Evolutionary conservation across 2,888 invertebrate genomes (phyloP), one percentile per base, ranked within the genome.

Genomic region (Conistra vaccinii): DNA sequence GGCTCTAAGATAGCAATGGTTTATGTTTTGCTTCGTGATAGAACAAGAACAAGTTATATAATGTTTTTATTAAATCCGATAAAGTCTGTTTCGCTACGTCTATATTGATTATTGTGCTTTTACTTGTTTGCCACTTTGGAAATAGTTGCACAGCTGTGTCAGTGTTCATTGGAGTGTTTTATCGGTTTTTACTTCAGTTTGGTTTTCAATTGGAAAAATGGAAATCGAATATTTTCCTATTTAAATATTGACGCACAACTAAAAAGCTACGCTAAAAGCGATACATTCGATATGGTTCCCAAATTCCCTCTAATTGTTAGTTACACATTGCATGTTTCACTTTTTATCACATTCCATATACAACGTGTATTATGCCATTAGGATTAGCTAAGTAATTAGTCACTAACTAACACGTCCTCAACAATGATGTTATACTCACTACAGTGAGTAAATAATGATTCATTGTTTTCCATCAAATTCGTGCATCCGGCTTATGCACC

Each of bases 51-150:
- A 78, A 66, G 60, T 73, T 63, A 32, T 69, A 55, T 67, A 69
- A 78, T 61, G 78, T 79, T 83, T 82, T 73, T 82, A 78, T 71
- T 78, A 74, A 66, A 78, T 71, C 83, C 69, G 73, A 70, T 73
- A 68, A 81, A 53, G 78, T 69, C 81, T 62, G 26, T 48, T 77
- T 61, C 26, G 55, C 45, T 69, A 81, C 61, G 62, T 77, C 81
- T 81, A 39, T 81, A 81, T 78, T 82, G 73, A 78, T 68, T 60
- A 48, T 80, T 66, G 57, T 75, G 48, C n/a, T 57, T 76, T 68
- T 68, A 62, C 23, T 75, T 61, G 51, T 66, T 69, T 51, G 35
- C 20, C n/a, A 32, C 32, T 62, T 69, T 53, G n/a, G 12, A 29
- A 7, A 57, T 57, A 58, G 57, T 67, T 29, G 39, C 58, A 35